phyloP scores from a whole-genome alignment of 2,888 invertebrate species.

The Tetrapedia diversipes region DNA sequence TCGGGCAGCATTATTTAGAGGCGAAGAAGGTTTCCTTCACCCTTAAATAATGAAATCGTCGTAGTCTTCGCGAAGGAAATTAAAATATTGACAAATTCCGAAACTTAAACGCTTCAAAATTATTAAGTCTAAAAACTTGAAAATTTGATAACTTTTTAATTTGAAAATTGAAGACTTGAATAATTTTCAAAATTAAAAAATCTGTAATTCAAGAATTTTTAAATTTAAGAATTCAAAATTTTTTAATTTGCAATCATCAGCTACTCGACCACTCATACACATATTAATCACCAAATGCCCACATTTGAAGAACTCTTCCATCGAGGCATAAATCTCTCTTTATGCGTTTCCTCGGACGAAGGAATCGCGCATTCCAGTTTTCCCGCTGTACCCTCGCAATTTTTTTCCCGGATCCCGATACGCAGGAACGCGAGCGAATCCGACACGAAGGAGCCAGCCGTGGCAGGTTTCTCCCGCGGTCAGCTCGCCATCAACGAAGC shows the following conservation, averaged over 20 bases:
- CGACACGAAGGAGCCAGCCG: not conserved
- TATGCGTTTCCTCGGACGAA: not conserved
- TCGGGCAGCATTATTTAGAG: too few relatives aligned
- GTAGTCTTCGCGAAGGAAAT: too few relatives aligned
- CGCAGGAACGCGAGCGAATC: slow-evolving; percentile 19
- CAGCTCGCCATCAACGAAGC: slow-evolving; percentile 21
- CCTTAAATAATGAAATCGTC: too few relatives aligned
- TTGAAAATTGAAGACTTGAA: not conserved
- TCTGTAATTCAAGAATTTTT: not conserved
- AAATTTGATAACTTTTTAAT: not conserved
- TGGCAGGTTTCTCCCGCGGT: slow-evolving; percentile 6
- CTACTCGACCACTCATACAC: not conserved
- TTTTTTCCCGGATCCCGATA: slow-evolving; percentile 13
- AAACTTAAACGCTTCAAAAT: too few relatives aligned
- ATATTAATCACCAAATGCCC: not conserved
- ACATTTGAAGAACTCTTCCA: not conserved
- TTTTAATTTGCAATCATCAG: not conserved
- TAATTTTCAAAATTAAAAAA: not conserved
- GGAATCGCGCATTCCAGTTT: slow-evolving; percentile 29
- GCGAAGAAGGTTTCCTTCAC: too few relatives aligned
- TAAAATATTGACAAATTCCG: too few relatives aligned
- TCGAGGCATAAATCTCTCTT: not conserved
- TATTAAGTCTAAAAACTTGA: too few relatives aligned
- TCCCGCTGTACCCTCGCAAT: slow-evolving; percentile 6
- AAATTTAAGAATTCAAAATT: not conserved